A percentile compares a stretch with the other conserved stretches of the same genome.
These are phyloP conservation scores for Spea multiplicata DNA, from an alignment of 2,113 vertebrate genomes.

Conservation along the genomic window DNA sequence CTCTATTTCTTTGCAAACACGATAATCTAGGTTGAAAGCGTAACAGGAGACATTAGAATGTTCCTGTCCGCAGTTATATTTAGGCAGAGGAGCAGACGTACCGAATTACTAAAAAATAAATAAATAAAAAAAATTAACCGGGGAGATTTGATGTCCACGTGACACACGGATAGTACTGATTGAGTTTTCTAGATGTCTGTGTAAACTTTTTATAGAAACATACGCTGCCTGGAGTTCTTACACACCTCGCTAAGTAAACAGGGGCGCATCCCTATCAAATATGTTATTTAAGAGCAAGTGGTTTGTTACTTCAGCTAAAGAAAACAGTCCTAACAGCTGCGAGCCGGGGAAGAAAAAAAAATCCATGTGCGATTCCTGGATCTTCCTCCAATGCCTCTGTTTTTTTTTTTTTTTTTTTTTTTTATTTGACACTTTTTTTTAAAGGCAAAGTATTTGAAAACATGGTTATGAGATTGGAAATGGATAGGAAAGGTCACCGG, in stretches of 20 bases:
- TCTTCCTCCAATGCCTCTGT: slow-evolving; percentile 20
- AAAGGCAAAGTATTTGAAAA: background rate
- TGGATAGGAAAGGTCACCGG: background rate
- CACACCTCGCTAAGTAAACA: slow-evolving; percentile 40
- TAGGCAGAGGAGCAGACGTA: slow-evolving; percentile 67
- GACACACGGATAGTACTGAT: slow-evolving; percentile 51
- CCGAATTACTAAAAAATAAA: slow-evolving; percentile 61
- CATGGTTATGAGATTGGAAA: background rate
- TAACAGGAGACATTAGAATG: slow-evolving; percentile 67
- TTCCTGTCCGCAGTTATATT: slow-evolving; percentile 67
- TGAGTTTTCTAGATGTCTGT: slow-evolving; percentile 53
- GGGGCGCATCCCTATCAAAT: slow-evolving; percentile 43
- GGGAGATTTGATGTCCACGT: slow-evolving; percentile 54
- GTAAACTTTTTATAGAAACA: slow-evolving; percentile 53
- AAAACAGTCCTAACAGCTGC: slow-evolving; percentile 28
- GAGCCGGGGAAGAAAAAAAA: background rate
- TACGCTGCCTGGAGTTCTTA: slow-evolving; percentile 44
- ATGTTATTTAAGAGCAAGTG: slow-evolving; percentile 31
- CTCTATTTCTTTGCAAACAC: slow-evolving; percentile 63
- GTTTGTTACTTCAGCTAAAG: slow-evolving; percentile 41
- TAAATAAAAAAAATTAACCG: slow-evolving; percentile 55
- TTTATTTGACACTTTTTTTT: too few species aligned
- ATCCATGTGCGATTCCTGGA: slow-evolving; percentile 12
- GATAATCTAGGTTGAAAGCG: slow-evolving; percentile 56
- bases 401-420: too few species aligned